These are phyloP conservation scores for Tor tambroides DNA, from an alignment of 2,113 vertebrate genomes.

Conservation along the genomic window DNA sequence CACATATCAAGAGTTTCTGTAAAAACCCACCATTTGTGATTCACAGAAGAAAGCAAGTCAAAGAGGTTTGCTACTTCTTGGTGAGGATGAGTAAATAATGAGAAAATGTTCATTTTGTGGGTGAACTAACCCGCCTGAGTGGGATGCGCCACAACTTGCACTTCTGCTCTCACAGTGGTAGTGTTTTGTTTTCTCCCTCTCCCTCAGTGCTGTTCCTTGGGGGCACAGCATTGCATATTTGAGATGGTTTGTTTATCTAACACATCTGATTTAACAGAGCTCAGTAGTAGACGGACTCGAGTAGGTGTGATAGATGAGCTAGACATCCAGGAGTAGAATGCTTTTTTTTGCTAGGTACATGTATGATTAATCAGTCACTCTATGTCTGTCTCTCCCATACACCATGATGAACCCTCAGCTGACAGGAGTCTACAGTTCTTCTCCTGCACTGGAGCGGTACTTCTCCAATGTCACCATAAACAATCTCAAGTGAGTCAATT, in stretches of 20 bases:
- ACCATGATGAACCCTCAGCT: slow-evolving; percentile 58
- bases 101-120: neutral
- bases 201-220: neutral
- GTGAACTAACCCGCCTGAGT: neutral
- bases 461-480: slow-evolving; percentile 60
- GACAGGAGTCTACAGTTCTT: slow-evolving; percentile 65
- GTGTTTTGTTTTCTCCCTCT: neutral
- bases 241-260: neutral
- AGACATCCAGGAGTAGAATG: neutral
- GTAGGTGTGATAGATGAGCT: neutral
- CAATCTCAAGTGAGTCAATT: slow-evolving; percentile 62
- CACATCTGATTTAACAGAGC: neutral
- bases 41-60: neutral
- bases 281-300: neutral
- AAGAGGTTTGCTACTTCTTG: neutral
- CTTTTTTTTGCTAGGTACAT: neutral
- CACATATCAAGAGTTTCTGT: neutral
- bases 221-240: neutral
- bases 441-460: slow-evolving; percentile 74
- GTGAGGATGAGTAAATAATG: neutral
- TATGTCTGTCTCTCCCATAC: slow-evolving; percentile 33
- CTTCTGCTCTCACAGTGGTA: neutral
- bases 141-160: neutral
- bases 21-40: neutral
- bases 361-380: neutral